These are phyloP conservation scores for Astreopora myriophthalma DNA, from an alignment of 64 coral and sea anemone genomes.

Conservation along the genomic window DNA sequence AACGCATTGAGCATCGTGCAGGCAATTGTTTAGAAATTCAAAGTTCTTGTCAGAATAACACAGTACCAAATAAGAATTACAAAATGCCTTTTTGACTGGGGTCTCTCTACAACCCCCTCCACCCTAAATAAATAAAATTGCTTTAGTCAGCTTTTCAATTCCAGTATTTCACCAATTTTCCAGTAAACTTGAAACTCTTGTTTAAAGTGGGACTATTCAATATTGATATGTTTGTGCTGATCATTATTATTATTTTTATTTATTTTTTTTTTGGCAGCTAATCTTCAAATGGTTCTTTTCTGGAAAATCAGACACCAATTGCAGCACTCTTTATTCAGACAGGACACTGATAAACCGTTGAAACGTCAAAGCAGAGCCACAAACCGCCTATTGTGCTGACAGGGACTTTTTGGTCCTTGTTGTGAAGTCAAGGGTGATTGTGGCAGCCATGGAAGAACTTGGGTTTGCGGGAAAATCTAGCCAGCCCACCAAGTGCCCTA, in stretches of 20 bases:
- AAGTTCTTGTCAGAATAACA: neutral
- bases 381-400: slow-evolving; percentile 16
- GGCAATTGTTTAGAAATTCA: too few species aligned
- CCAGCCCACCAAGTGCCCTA: neutral
- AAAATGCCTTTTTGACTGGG: neutral
- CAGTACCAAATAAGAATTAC: neutral
- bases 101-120: neutral
- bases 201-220: neutral
- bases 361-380: slow-evolving; percentile 59
- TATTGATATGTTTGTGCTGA: neutral
- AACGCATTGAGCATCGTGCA: too few species aligned
- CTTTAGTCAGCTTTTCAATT: neutral
- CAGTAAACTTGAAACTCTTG: neutral
- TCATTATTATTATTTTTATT: too few species aligned
- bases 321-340: slow-evolving; percentile 50
- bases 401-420: slow-evolving; percentile 61
- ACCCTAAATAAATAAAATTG: neutral
- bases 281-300: slow-evolving; percentile 52
- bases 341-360: slow-evolving; percentile 42
- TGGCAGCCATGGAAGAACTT: slow-evolving; percentile 29
- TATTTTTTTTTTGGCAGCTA: slow-evolving; percentile 30
- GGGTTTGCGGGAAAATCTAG: slow-evolving; percentile 3
- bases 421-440: slow-evolving; percentile 33
- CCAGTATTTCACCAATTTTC: neutral
- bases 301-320: slow-evolving; percentile 35